Base-by-base conservation (phyloP, 2,113 vertebrate species). In the Enhydra lutris region DNA sequence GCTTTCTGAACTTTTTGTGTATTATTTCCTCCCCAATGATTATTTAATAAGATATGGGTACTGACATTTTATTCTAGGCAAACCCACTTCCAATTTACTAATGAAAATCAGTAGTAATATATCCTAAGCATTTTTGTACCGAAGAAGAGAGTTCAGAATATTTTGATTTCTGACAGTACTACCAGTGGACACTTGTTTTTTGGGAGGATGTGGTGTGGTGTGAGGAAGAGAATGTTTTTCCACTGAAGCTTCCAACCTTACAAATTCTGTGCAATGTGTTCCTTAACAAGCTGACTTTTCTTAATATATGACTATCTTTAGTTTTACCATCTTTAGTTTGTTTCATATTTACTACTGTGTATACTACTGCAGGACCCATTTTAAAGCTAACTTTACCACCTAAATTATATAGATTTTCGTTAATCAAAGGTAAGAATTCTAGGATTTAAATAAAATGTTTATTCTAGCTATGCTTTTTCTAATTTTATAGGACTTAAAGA, bases 361-460 rank as follows among this genome's bases (percentile, higher is more conserved):
- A n/a, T 31, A 82, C 34, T 69, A 80, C 13, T 86, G 11, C 12
- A 42, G 39, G 55, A 67, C 8, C 20, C 31, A 47, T 61, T 95
- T 92, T 91, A 47, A 36, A 82, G 17, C 15, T 55, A 76, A 96
- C 59, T 76, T 67, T 78, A 71, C 6, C 7, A 52, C 89, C 34
- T 87, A 82, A 23, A 59, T 80, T 63, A 12, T 93, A 34, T 15
- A 63, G 57, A 34, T 76, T 79, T 84, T 85, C 93, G 34, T 93
- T 84, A 80, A 67, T 36, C 14, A 86, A 80, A 97, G 65, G 50
- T n/a, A 97, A 84, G 4, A 78, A 47, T 78, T 69, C 50, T 95
- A 45, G 52, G 5, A 69, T 67, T 91, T 55, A 69, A 78, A 36
- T n/a, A 91, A 86, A 39, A 2, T 57, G 45, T 94, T 83, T 92